phyloP scores from a whole-genome alignment of 1,140 invertebrate genomes.

The Penaeus vannamei region DNA sequence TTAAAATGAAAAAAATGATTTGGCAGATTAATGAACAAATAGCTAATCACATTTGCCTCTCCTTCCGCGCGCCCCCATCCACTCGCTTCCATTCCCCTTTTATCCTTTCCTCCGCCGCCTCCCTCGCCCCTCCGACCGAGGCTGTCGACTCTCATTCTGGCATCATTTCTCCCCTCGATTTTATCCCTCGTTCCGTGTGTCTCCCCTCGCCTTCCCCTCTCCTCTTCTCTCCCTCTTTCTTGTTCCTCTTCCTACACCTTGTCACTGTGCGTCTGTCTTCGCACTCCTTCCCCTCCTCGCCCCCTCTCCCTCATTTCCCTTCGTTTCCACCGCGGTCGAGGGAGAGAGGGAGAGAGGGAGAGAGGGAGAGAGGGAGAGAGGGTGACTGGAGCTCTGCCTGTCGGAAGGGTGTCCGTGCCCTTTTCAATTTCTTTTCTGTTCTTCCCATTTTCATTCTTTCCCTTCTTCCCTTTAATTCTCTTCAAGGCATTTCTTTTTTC shows the following conservation, averaged over 20 bases:
- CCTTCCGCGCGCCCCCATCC: neutral
- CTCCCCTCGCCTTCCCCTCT: neutral
- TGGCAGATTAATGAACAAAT: too few relatives aligned
- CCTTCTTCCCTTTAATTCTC: neutral
- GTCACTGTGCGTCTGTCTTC: neutral
- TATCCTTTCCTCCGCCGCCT: neutral
- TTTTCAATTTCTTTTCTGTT: neutral
- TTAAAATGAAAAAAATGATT: too few relatives aligned
- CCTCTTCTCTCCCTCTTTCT: neutral
- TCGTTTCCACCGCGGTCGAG: neutral
- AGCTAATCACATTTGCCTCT: neutral
- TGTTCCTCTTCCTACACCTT: neutral
- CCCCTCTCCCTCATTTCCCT: too few relatives aligned
- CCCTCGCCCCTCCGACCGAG: neutral
- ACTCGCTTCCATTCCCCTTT: neutral
- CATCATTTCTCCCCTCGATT: neutral
- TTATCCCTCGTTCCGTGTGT: neutral
- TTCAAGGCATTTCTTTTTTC: neutral
- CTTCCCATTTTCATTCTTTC: neutral
- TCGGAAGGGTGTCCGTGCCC: too few relatives aligned
- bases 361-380: neutral
- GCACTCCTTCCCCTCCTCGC: neutral
- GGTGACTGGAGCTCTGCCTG: neutral
- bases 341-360: neutral
- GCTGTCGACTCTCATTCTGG: too few relatives aligned